These are phyloP conservation scores for Gallinago stenura DNA, from an alignment of 2,797 vertebrate species.

Conservation along the genomic window DNA sequence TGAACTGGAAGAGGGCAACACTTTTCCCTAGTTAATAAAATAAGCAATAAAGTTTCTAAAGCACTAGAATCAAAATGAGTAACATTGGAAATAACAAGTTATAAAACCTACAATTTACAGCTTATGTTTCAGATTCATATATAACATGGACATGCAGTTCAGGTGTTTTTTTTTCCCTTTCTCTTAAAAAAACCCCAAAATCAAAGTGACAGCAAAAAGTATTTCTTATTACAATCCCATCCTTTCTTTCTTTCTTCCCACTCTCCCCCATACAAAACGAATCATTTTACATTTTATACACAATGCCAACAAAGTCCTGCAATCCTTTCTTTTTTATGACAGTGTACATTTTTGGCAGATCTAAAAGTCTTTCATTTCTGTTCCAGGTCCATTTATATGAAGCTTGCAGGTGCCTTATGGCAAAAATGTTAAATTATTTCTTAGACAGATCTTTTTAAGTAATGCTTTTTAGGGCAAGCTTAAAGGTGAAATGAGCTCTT, in stretches of 20 bases:
- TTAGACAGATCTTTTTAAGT: constrained; percentile 38
- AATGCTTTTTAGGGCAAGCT: constrained; percentile 29
- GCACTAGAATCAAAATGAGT: constrained; percentile 67
- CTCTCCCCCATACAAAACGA: background rate
- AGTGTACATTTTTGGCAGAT: constrained; percentile 49
- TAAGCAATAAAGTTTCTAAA: constrained; percentile 75
- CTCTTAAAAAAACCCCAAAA: background rate
- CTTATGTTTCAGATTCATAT: constrained; percentile 59
- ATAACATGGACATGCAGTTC: constrained; percentile 42
- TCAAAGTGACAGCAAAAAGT: constrained; percentile 33
- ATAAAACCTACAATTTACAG: constrained; percentile 68
- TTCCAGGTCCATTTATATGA: constrained; percentile 60
- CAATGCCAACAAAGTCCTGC: constrained; percentile 13
- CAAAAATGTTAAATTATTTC: constrained; percentile 71
- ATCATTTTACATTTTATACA: background rate
- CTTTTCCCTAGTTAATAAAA: constrained; percentile 72
- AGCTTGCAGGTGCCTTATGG: constrained; percentile 57
- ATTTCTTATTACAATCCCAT: background rate
- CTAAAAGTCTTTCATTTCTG: constrained; percentile 56
- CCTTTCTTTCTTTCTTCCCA: background rate
- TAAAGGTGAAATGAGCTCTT: constrained; percentile 33
- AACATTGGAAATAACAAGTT: constrained; percentile 60
- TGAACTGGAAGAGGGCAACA: constrained; percentile 60
- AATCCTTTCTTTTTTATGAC: constrained; percentile 8
- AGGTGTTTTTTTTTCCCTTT: background rate